Percentiles rank a stretch among this genome's conserved stretches.
Evolutionary conservation across 2,888 invertebrate species (phyloP).

Genomic region (Junonia oenone): DNA sequence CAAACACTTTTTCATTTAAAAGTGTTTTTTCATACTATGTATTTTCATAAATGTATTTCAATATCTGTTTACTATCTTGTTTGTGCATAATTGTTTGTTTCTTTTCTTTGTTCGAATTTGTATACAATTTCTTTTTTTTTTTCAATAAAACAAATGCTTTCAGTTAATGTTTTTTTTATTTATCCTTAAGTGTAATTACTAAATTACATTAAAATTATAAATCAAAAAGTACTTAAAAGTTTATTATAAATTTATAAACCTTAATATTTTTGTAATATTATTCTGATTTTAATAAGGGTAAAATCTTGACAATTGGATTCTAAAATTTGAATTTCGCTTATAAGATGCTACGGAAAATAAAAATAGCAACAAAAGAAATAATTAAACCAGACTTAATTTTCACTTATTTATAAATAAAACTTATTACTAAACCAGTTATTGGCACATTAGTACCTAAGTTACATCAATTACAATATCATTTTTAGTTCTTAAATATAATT

Average conservation of each 20-base stretch:
- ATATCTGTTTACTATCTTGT: conserved; percentile 16
- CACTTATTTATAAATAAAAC: not conserved
- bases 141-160: conserved; percentile 19
- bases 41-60: conserved; percentile 30
- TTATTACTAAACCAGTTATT: not conserved
- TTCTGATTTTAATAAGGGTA: no score
- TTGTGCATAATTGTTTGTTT: conserved; percentile 13
- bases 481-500: not conserved
- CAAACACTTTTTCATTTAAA: conserved; percentile 12
- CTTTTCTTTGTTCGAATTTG: conserved; percentile 15
- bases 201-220: not conserved
- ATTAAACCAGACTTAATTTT: no score
- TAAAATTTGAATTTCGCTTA: no score
- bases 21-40: conserved; percentile 24
- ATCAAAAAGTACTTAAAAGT: no score
- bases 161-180: not conserved
- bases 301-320: no score
- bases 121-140: conserved; percentile 5
- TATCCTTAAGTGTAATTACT: conserved; percentile 6
- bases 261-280: no score
- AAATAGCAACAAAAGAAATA: no score
- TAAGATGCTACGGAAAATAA: no score
- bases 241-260: no score
- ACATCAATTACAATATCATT: not conserved
- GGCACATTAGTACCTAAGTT: not conserved